phyloP scores from a whole-genome alignment of 2,888 invertebrate species.

The Napeogenes inachia region DNA sequence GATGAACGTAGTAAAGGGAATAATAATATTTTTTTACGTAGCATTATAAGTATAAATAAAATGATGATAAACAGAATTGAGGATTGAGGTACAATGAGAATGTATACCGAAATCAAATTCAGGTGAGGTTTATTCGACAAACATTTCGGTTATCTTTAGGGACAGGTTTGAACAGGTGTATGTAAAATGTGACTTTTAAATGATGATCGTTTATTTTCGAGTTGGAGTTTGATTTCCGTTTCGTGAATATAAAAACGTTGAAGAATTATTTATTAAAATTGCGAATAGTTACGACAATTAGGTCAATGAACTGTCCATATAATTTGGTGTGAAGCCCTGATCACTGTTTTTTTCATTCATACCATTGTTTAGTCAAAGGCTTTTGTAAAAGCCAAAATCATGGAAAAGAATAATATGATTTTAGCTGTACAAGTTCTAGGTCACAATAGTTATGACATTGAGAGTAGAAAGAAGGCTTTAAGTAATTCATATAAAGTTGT shows the following conservation, averaged over 20 bases:
- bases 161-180: neutral
- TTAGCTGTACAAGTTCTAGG: slow-evolving; percentile 23
- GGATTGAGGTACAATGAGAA: neutral
- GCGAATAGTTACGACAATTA: slow-evolving; percentile 20
- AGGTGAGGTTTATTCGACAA: neutral
- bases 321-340: slow-evolving; percentile 39
- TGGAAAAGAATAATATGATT: slow-evolving; percentile 23
- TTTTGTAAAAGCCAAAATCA: slow-evolving; percentile 21
- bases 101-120: neutral
- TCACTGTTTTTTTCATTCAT: slow-evolving; percentile 22
- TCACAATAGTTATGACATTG: slow-evolving; percentile 15
- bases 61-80: too few species aligned
- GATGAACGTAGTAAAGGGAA: neutral
- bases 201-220: too few species aligned
- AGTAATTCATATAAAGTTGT: slow-evolving; percentile 16
- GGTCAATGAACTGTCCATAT: slow-evolving; percentile 49
- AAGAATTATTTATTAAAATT: too few species aligned
- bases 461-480: slow-evolving; percentile 5
- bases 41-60: too few species aligned
- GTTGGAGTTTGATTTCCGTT: too few species aligned
- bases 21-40: too few species aligned
- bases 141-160: neutral
- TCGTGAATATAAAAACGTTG: too few species aligned
- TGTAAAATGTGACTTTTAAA: neutral
- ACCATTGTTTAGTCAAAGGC: slow-evolving; percentile 18